A percentile compares a stretch with the other conserved stretches of the same genome.
phyloP scores from a whole-genome alignment of 2,888 invertebrate species.

The Leptopterna dolabrata region DNA sequence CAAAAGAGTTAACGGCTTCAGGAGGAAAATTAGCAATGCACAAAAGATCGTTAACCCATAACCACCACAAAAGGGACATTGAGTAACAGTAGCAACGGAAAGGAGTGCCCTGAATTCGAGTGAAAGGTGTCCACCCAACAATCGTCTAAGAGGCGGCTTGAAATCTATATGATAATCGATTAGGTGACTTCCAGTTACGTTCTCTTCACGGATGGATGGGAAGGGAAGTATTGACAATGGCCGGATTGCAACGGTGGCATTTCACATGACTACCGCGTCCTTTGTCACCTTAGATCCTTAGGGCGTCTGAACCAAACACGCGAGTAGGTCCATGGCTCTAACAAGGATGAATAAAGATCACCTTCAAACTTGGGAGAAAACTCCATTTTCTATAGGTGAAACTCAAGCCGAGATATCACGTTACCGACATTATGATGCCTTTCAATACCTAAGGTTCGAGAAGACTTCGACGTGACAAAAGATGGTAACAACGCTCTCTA shows the following conservation, averaged over 20 bases:
- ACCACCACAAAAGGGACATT: not conserved
- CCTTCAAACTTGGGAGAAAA: not conserved
- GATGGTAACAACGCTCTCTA: not conserved
- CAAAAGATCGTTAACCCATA: not conserved
- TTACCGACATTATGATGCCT: not conserved
- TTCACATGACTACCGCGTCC: not conserved
- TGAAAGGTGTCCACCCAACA: not conserved
- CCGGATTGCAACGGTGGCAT: not conserved
- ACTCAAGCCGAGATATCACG: not conserved
- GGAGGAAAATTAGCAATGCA: not conserved
- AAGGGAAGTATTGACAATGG: not conserved
- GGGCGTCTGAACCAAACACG: not conserved
- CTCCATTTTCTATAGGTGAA: not conserved
- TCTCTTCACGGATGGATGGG: not conserved
- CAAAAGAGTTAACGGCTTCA: not conserved
- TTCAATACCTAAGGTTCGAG: not conserved
- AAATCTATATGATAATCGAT: constrained; percentile 7
- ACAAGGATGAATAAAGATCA: constrained; percentile 7
- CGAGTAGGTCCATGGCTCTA: not conserved
- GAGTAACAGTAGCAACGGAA: not conserved
- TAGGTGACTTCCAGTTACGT: not conserved
- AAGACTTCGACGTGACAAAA: not conserved
- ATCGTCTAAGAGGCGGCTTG: not conserved
- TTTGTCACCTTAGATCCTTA: not conserved
- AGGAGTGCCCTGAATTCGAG: constrained; percentile 7